phyloP scores from a whole-genome alignment of 2,797 vertebrate genomes.

The Alca torda region DNA sequence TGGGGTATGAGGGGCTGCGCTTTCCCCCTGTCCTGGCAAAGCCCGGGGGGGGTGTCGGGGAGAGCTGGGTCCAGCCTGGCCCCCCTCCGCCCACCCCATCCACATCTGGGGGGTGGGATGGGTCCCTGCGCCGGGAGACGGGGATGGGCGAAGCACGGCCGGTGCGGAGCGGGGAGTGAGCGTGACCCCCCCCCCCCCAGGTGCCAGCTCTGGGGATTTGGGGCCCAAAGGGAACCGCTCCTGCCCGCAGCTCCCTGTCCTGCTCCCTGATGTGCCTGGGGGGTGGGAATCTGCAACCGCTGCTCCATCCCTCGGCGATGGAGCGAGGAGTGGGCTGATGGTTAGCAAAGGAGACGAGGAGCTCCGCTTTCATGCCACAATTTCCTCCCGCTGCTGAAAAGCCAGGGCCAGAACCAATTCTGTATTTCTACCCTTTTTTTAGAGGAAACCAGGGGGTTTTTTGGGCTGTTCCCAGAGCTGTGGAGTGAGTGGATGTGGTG shows the following conservation, averaged over 20 bases:
- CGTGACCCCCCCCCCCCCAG: not conserved
- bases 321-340: not conserved
- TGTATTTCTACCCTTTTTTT: not conserved
- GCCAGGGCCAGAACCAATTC: too few species aligned
- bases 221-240: not conserved
- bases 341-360: not conserved
- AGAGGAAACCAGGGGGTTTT: rapidly evolving
- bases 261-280: rapidly evolving
- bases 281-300: not conserved
- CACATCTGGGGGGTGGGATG: not conserved
- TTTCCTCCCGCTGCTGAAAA: not conserved
- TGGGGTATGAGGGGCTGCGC: rapidly evolving
- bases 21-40: not conserved
- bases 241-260: not conserved
- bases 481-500: not conserved
- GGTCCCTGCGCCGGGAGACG: not conserved
- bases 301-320: not conserved
- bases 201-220: not conserved
- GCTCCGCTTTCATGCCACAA: not conserved
- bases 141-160: not conserved
- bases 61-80: rapidly evolving
- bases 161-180: not conserved
- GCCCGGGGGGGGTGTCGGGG: rapidly evolving
- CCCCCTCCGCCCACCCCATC: rapidly evolving
- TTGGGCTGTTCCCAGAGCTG: not conserved